Conservation (phyloP, 2,113 vertebrate species). For the Aspiorhynchus laticeps region DNA sequence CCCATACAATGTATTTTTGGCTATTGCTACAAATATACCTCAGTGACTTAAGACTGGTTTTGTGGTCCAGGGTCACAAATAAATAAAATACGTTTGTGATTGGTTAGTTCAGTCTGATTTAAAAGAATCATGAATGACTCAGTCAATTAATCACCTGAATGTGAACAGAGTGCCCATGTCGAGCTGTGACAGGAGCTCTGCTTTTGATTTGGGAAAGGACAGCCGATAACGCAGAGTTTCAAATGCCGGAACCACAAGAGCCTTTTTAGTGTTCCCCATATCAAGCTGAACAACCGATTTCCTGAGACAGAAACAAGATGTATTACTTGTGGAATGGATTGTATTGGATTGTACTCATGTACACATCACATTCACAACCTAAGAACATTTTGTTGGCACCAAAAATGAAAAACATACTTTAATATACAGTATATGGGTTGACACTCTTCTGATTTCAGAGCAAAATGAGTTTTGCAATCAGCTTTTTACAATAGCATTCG, state of each 20-base stretch:
- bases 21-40: too few relatives aligned
- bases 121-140: background rate
- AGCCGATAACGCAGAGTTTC: constrained; percentile 95
- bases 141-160: constrained; percentile 82
- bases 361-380: background rate
- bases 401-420: background rate
- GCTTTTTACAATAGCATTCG: background rate
- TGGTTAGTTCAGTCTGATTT: background rate
- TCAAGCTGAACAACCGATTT: constrained; percentile 94
- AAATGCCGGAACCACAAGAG: constrained; percentile 94
- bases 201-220: constrained; percentile 98
- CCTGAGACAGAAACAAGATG: constrained; percentile 69
- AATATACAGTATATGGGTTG: background rate
- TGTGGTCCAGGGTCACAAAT: too few relatives aligned
- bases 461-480: background rate
- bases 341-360: too few relatives aligned
- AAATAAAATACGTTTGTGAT: background rate
- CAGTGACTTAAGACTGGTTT: too few relatives aligned
- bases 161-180: constrained; percentile 99
- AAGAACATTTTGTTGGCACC: background rate
- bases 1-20: too few relatives aligned
- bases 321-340: background rate
- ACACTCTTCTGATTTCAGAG: background rate
- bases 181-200: constrained; percentile 94
- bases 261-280: constrained; percentile 92